Base-by-base conservation (phyloP, 2,797 vertebrate genomes). In the Cichlasoma orientale region DNA sequence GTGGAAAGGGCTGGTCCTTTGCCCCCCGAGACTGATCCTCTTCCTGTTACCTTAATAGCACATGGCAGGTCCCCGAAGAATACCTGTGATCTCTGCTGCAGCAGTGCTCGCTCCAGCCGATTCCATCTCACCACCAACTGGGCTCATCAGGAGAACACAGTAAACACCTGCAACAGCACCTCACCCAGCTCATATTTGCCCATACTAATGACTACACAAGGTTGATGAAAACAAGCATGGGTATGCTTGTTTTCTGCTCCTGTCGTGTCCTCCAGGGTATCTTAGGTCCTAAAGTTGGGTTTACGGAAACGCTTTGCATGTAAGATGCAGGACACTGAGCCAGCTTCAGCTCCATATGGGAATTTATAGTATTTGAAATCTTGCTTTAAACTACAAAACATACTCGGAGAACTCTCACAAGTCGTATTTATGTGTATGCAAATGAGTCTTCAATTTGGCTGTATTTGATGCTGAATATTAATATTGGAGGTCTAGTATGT, bases 1-100 rank as follows among this genome's bases (percentile, higher is more conserved):
- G 54, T 31, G 44, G 56, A 78, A 53, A 53, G n/a, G 25, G 7
- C 14, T 25, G 41, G 38, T 59, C 70, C 16, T 36, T 7, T 19
- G 27, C 11, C 27, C 9, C 18, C 23, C 1, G 13, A 27, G 74
- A 58, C 69, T 1, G 3, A 47, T 68, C 44, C 63, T 70, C 63
- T 74, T 47, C 66, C 6, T 2, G 21, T 85, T 80, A 73, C 66
- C 75, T 75, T 79, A 77, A 82, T 69, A 63, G 53, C 74, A 77
- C 78, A 70, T 75, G 70, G 73, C 77, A 84, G 52, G 69, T 91
- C 84, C 82, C 86, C 9, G 33, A 74, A 79, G 88, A 81, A 74
- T 69, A 71, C 16, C 75, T 71, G 79, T 82, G 80, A 74, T 77
- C 75, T 80, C 69, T 59, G 74, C 73, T n/a, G 78, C 79, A 53